These are phyloP conservation scores for Gastrophysa polygoni DNA, from an alignment of 2,888 invertebrate genomes.

Conservation along the genomic window DNA sequence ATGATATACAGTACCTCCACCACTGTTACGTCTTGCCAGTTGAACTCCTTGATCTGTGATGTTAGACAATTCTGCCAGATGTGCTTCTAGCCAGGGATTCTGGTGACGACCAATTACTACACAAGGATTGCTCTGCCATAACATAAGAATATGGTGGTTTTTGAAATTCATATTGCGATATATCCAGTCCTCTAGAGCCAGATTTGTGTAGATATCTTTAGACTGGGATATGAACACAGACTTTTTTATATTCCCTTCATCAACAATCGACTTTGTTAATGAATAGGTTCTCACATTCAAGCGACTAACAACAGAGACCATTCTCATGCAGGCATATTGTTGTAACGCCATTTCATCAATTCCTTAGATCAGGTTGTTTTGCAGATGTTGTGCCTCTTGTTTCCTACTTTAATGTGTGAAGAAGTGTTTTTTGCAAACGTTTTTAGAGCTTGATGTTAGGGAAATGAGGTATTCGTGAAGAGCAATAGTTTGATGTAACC, in stretches of 20 bases:
- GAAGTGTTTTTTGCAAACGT: slow-evolving; percentile 52
- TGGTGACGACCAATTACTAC: slow-evolving; percentile 97
- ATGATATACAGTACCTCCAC: slow-evolving; percentile 96
- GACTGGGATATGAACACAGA: slow-evolving; percentile 93
- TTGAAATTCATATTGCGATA: slow-evolving; percentile 85
- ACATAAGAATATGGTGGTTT: slow-evolving; percentile 81
- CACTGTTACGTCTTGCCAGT: slow-evolving; percentile 89
- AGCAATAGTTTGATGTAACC: slow-evolving; percentile 89
- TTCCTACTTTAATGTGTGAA: slow-evolving; percentile 36
- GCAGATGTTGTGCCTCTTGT: slow-evolving; percentile 43
- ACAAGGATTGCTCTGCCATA: slow-evolving; percentile 94
- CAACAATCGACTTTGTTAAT: background rate
- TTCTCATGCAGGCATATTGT: slow-evolving; percentile 44
- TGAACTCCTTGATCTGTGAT: slow-evolving; percentile 68
- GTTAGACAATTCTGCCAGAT: slow-evolving; percentile 68
- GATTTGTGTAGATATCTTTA: slow-evolving; percentile 87
- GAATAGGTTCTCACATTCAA: slow-evolving; percentile 36
- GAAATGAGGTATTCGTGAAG: slow-evolving; percentile 87
- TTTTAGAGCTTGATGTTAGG: slow-evolving; percentile 76
- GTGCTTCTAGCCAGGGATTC: slow-evolving; percentile 94
- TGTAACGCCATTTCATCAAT: slow-evolving; percentile 50
- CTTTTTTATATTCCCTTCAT: slow-evolving; percentile 67
- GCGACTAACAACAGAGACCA: slow-evolving; percentile 39
- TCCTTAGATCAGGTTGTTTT: slow-evolving; percentile 29
- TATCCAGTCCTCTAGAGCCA: slow-evolving; percentile 96